Evolutionary conservation across 2,888 invertebrate species (phyloP), one percentile per base, ranked within the genome.

Genomic region (Platycnemis pennipes): DNA sequence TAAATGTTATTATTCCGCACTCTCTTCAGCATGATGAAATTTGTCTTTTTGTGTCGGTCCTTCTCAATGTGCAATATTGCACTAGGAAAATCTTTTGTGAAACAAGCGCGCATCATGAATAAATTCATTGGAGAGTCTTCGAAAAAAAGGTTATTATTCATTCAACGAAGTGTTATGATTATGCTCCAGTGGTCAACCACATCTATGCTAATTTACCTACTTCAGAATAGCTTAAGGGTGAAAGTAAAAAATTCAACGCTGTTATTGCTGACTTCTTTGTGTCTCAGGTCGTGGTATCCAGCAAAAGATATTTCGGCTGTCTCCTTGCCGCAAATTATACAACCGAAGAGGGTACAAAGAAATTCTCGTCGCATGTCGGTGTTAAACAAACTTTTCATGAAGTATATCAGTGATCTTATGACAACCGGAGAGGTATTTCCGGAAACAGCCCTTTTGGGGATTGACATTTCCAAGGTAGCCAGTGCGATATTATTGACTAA

Each of bases 361-460:
- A 94, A 95, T 31, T 31, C 94, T 87, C 45, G 98, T 85, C 97
- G 98, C 95, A 96, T 97, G 44, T 96, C 97, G 0, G 97, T 98
- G 95, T 96, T 99, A 1, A 98, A 98, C 96, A 98, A 98, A 96
- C 96, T 98, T 94, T 98, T 98, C 95, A 98, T 98, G 98, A 97
- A 97, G 95, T 97, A 98, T 94, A 97, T 99, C 16, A 98, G 98
- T 0, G 98, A 98, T 96, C 96, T 98, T 56, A 97, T 99, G 97
- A 97, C 98, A 0, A 98, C 98, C 0, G 98, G 98, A 0, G 97
- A 98, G 95, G 96, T 97, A 53, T 96, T 98, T 2, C 96, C 97
- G 94, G 96, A 97, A 94, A 96, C 98, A 95, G 95, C 98, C 26
- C 98, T 98, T 16, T 97, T 97, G 95, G 97, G 98, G 19, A 97